phyloP scores from a whole-genome alignment of 2,797 vertebrate species.

The Scleropages formosus region DNA sequence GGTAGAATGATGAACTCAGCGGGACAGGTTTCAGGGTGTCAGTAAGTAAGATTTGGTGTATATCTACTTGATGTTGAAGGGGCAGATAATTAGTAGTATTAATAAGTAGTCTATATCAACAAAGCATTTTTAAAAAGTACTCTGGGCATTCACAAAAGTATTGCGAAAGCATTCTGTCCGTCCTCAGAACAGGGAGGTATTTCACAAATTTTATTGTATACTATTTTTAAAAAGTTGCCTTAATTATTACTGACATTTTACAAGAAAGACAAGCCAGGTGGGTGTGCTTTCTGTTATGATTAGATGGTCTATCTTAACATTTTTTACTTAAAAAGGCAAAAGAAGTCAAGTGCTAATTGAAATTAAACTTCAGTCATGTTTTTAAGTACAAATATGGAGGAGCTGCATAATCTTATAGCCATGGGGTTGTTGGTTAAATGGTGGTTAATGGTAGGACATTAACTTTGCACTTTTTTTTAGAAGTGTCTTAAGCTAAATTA shows the following conservation, averaged over 20 bases:
- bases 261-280: neutral
- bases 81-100: no score
- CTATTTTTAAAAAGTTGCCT: neutral
- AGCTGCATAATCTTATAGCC: slow-evolving; percentile 8
- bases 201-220: neutral
- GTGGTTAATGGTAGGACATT: slow-evolving; percentile 11
- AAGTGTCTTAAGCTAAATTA: neutral
- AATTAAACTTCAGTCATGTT: neutral
- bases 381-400: neutral
- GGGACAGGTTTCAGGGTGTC: neutral
- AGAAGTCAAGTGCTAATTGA: neutral
- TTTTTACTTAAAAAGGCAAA: neutral
- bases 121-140: no score
- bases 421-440: neutral
- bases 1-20: neutral
- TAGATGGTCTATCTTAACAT: neutral
- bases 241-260: neutral
- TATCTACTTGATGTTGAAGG: no score
- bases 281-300: neutral
- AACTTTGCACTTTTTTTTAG: neutral
- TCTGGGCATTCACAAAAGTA: no score
- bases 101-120: no score
- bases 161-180: no score
- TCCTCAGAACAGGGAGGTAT: no score
- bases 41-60: no score